These are phyloP conservation scores for Scolopax bukidnonensis DNA, from an alignment of 2,797 vertebrate genomes.

Conservation along the genomic window DNA sequence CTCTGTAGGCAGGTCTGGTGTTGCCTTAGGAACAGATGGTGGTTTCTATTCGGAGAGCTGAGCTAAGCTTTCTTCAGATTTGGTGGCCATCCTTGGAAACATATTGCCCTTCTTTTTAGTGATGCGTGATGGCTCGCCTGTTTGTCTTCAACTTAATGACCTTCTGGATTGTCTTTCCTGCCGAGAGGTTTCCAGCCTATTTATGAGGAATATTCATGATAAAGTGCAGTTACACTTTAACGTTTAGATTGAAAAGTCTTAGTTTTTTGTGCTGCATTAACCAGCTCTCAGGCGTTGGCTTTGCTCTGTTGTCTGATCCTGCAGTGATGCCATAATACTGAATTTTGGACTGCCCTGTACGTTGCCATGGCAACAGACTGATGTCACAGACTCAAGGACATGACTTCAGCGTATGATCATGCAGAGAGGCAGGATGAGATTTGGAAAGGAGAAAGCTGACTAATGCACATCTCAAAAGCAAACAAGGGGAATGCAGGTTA, in stretches of 20 bases:
- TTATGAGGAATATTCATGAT: not conserved
- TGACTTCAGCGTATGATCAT: conserved; percentile 62
- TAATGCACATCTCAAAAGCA: conserved; percentile 48
- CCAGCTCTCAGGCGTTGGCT: conserved; percentile 14
- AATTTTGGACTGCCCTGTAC: conserved; percentile 63
- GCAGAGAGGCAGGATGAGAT: conserved; percentile 53
- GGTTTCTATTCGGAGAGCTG: conserved; percentile 57
- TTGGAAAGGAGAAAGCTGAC: conserved; percentile 63
- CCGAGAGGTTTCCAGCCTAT: not conserved
- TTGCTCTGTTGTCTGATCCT: conserved; percentile 41
- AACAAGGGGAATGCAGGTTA: conserved; percentile 19
- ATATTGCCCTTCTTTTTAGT: not conserved
- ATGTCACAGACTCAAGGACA: conserved; percentile 74
- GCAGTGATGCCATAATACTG: conserved; percentile 64
- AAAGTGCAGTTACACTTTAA: not conserved
- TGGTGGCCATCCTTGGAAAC: conserved; percentile 39
- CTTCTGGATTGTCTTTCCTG: not conserved
- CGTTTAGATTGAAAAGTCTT: not conserved
- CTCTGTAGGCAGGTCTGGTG: not conserved
- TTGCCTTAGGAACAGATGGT: conserved; percentile 58
- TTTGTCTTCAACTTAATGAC: not conserved
- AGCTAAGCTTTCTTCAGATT: not conserved
- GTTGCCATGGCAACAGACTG: conserved; percentile 73
- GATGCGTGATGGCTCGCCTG: not conserved
- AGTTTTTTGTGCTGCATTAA: conserved; percentile 12